Base-by-base conservation (phyloP, 2,888 invertebrate species). In the Mythimna pallens region DNA sequence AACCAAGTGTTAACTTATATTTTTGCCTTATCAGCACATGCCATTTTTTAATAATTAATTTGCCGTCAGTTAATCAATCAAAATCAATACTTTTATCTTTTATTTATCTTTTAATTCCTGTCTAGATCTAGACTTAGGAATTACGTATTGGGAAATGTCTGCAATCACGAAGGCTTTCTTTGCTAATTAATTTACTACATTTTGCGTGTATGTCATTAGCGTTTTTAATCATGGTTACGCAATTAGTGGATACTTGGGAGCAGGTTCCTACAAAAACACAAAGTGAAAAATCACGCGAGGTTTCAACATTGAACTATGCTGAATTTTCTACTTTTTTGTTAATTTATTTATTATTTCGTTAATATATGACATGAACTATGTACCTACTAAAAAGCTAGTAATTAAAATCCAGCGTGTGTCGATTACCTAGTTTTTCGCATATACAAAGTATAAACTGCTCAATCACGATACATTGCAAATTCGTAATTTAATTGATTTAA, bases 1-100 rank as follows among this genome's bases (percentile, higher is more conserved):
- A 43, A 54, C 8, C 20, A 25, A 22, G 34, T 43, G n/a, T 12
- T 54, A 0, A 36, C 47, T 52, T 62, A 34, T 54, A 14, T 52
- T 36, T 30, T 10, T 30, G 9, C 3, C 34, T 71, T 82, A 82
- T 71, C 82, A 52, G 47, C 52, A 77, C 55, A 52, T 54, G 62
- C 57, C 10, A 58, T 20, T 78, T 54, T 67, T n/a, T 22, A 4
- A 68, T 61, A 22, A 58, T 76, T 10, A 43, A 65, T 62, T 54
- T 9, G n/a, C 61, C 22, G 36, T 66, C 62, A 76, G 65, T 79
- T 50, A 30, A 30, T 30, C 30, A 3, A 30, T 30, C 30, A 30
- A 30, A 30, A 30, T 30, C 30, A 30, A 30, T 30, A 77, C 8
- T 58, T 57, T 82, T 77, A 77, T 79, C 70, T 30, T 40, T 30